Evolutionary conservation across 2,797 vertebrate genomes (phyloP).

Genomic region (Phalloptychus januarius): DNA sequence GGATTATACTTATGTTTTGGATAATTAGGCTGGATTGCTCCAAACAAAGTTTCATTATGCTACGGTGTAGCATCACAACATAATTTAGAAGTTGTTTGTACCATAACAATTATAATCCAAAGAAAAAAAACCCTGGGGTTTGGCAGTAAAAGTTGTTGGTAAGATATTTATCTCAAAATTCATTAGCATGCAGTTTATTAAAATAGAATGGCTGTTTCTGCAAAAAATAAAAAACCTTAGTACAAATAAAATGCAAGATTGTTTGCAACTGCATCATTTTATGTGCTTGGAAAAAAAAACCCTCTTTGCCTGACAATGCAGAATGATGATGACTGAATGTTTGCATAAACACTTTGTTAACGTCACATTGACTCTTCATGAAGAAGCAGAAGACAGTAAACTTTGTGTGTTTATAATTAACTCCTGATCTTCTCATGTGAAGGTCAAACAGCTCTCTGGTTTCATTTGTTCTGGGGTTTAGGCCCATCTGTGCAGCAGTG

Average conservation of each 20-base stretch:
- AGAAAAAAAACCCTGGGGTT: background rate
- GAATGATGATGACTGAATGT: constrained; percentile 29
- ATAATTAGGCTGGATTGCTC: background rate
- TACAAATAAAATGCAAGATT: background rate
- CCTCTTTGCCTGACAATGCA: background rate
- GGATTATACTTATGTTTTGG: background rate
- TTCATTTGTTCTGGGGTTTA: constrained; percentile 46
- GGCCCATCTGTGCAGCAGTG: constrained; percentile 41
- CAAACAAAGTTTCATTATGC: background rate
- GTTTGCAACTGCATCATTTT: constrained; percentile 20
- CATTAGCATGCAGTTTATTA: background rate
- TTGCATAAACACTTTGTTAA: constrained; percentile 44
- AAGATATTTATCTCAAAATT: background rate
- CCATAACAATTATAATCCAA: background rate
- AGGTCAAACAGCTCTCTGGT: constrained; percentile 41
- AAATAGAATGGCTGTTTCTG: background rate
- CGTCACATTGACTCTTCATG: constrained; percentile 17
- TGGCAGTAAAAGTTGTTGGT: background rate
- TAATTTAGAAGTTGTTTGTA: background rate
- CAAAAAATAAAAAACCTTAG: background rate
- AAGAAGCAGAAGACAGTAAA: constrained; percentile 27
- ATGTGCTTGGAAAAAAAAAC: constrained; percentile 32
- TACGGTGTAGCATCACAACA: background rate
- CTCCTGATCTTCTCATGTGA: constrained; percentile 42
- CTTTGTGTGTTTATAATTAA: constrained; percentile 16